Evolutionary conservation across 2,888 invertebrate genomes (phyloP).

Genomic region (Harpalus rufipes): DNA sequence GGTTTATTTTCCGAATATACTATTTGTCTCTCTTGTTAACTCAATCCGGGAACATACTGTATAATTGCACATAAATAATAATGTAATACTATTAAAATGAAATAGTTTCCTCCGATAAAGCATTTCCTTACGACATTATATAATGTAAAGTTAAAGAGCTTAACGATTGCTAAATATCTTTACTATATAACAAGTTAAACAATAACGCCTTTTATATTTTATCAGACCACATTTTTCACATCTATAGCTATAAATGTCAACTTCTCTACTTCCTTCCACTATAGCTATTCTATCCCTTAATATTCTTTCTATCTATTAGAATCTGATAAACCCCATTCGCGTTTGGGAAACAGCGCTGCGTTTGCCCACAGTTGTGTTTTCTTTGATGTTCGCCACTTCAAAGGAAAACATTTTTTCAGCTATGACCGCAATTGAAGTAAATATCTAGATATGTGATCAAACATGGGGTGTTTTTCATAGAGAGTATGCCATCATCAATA

Average conservation of each 20-base stretch:
- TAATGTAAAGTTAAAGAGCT: not conserved
- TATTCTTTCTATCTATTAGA: not conserved
- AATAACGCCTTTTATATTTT: not conserved
- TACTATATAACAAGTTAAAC: not conserved
- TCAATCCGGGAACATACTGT: too few relatives aligned
- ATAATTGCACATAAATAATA: too few relatives aligned
- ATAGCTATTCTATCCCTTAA: not conserved
- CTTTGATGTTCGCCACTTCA: conserved; percentile 22
- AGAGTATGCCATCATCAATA: not conserved
- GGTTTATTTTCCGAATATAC: too few relatives aligned
- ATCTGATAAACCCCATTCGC: not conserved
- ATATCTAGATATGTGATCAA: conserved; percentile 16
- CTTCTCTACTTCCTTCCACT: not conserved
- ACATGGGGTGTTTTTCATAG: conserved; percentile 3
- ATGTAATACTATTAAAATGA: too few relatives aligned
- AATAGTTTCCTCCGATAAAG: too few relatives aligned
- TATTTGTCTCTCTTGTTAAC: too few relatives aligned
- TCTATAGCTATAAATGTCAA: not conserved
- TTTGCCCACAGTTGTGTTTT: not conserved
- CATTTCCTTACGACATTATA: not conserved
- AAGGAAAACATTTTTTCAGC: not conserved
- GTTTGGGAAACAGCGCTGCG: not conserved
- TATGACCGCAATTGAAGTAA: conserved; percentile 25
- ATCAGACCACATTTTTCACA: not conserved
- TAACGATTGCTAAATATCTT: not conserved